Conservation (phyloP, 2,888 invertebrate genomes). For the Watsonalla binaria region DNA sequence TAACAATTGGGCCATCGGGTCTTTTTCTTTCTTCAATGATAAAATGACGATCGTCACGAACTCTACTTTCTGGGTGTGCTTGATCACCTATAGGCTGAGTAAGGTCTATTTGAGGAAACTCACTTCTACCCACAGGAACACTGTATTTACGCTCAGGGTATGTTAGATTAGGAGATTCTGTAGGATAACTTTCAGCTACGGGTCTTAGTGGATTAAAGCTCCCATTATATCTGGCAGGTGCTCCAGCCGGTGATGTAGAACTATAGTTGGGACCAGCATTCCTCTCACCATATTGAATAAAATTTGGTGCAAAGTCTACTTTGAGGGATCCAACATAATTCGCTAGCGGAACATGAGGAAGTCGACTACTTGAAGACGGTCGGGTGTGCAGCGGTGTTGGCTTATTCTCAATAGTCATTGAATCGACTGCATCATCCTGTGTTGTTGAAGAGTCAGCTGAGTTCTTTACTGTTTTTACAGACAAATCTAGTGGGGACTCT, state of each 20-base stretch:
- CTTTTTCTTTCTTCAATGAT: slow-evolving; percentile 70
- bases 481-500: slow-evolving; percentile 91
- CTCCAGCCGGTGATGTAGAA: slow-evolving; percentile 36
- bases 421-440: slow-evolving; percentile 80
- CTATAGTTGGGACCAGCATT: slow-evolving; percentile 39
- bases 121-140: slow-evolving; percentile 42
- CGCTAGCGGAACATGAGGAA: slow-evolving; percentile 32
- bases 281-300: slow-evolving; percentile 74
- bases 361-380: slow-evolving; percentile 46
- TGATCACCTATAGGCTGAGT: slow-evolving; percentile 55
- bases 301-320: slow-evolving; percentile 89
- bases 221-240: slow-evolving; percentile 54
- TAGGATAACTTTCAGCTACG: slow-evolving; percentile 44
- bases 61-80: slow-evolving; percentile 49
- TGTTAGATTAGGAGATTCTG: slow-evolving; percentile 56
- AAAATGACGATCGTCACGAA: slow-evolving; percentile 62
- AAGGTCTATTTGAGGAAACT: slow-evolving; percentile 72
- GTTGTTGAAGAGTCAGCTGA: slow-evolving; percentile 94
- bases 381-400: slow-evolving; percentile 47
- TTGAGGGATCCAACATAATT: slow-evolving; percentile 79
- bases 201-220: slow-evolving; percentile 49
- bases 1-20: slow-evolving; percentile 55
- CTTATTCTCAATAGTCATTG: slow-evolving; percentile 56
- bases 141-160: slow-evolving; percentile 49
- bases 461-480: slow-evolving; percentile 92